These are phyloP conservation scores for Parnassius glacialis DNA, from an alignment of 2,888 invertebrate species.

Conservation along the genomic window DNA sequence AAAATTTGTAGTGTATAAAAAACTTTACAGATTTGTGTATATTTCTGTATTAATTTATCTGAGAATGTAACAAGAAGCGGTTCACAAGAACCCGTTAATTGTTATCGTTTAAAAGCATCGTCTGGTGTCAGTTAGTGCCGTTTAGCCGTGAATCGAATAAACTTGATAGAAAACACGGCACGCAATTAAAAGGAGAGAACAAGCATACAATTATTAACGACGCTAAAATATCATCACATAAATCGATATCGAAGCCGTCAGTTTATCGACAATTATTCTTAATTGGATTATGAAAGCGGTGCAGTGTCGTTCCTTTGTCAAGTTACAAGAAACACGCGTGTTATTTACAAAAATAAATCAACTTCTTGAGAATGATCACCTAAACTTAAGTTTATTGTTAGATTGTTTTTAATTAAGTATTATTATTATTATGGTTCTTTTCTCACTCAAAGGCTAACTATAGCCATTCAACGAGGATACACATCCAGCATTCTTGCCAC, in stretches of 20 bases:
- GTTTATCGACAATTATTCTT: conserved; percentile 80
- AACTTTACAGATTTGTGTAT: no score
- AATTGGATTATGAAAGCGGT: conserved; percentile 80
- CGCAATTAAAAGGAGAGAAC: conserved; percentile 76
- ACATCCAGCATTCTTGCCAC: no score
- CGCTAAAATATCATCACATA: conserved; percentile 79
- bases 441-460: no score
- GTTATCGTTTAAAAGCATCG: conserved; percentile 8
- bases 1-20: no score
- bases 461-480: no score
- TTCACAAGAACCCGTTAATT: conserved; percentile 4
- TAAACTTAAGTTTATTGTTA: background rate
- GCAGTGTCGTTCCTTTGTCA: conserved; percentile 42
- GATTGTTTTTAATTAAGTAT: background rate
- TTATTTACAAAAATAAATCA: background rate
- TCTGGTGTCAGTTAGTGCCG: conserved; percentile 38
- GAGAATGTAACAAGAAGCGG: background rate
- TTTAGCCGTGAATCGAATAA: conserved; percentile 62
- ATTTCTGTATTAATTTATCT: no score
- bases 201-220: conserved; percentile 80
- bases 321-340: conserved; percentile 39
- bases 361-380: background rate
- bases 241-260: conserved; percentile 77
- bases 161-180: conserved; percentile 67
- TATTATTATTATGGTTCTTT: no score